Percentiles rank a stretch among this genome's conserved stretches.
Conservation (phyloP, 2,888 invertebrate genomes). For the Pardosa pseudoannulata region DNA sequence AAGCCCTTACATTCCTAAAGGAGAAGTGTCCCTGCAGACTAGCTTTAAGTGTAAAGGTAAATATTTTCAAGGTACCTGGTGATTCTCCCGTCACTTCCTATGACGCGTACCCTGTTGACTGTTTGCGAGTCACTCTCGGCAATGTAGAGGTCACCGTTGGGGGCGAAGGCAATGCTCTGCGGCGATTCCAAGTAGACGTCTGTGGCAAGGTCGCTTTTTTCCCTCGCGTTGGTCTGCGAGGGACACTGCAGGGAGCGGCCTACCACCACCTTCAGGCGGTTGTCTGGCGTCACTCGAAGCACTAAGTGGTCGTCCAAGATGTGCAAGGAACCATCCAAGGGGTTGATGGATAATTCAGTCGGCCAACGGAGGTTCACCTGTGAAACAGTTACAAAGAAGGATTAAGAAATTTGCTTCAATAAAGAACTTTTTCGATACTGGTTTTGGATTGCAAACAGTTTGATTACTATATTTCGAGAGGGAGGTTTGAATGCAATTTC, state of each 20-base stretch:
- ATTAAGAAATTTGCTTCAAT: too few relatives aligned
- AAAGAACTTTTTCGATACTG: too few relatives aligned
- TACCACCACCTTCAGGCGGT: constrained; percentile 88
- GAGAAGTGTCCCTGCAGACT: too few relatives aligned
- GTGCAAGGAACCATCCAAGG: constrained; percentile 94
- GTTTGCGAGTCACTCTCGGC: constrained; percentile 92
- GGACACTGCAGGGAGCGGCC: constrained; percentile 96
- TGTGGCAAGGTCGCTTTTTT: constrained; percentile 76
- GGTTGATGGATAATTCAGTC: constrained; percentile 94
- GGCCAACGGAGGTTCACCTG: constrained; percentile 96
- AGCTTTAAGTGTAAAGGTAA: too few relatives aligned
- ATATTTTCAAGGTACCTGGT: too few relatives aligned
- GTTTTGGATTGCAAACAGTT: too few relatives aligned
- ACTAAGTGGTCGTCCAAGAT: constrained; percentile 97
- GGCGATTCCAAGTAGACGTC: constrained; percentile 85
- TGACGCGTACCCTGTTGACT: constrained; percentile 78
- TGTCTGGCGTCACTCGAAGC: constrained; percentile 91
- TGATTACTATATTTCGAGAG: too few relatives aligned
- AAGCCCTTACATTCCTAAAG: too few relatives aligned
- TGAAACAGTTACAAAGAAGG: constrained; percentile 50
- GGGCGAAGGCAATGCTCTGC: constrained; percentile 91
- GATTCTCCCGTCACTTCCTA: constrained; percentile 78
- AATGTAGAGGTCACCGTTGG: constrained; percentile 93
- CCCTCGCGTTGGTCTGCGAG: constrained; percentile 76
- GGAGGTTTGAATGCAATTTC: too few relatives aligned